These are phyloP conservation scores for Bungarus multicinctus DNA, from an alignment of 2,113 vertebrate species.

Conservation along the genomic window DNA sequence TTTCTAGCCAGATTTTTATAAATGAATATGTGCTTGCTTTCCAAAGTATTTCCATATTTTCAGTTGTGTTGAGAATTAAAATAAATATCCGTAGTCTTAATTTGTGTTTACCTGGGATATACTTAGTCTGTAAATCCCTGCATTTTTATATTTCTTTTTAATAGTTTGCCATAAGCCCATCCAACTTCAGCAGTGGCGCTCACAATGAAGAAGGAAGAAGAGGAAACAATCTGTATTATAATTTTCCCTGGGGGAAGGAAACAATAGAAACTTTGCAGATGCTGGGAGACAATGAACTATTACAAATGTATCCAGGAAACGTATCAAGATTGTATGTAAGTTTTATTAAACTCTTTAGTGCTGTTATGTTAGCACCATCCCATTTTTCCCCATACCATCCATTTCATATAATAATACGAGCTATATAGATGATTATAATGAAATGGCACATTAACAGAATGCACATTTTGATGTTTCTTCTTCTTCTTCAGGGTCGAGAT, in stretches of 20 bases:
- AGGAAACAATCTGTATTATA: constrained; percentile 79
- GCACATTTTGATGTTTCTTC: constrained; percentile 41
- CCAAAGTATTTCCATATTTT: background rate
- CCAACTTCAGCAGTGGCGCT: constrained; percentile 83
- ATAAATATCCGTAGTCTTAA: background rate
- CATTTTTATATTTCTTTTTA: constrained; percentile 27
- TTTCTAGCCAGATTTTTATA: background rate
- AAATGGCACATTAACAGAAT: background rate
- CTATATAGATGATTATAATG: background rate
- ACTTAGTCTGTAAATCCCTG: background rate
- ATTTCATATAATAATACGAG: background rate
- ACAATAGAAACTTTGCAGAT: constrained; percentile 83
- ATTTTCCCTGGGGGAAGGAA: constrained; percentile 90
- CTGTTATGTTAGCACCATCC: background rate
- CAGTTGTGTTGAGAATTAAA: background rate
- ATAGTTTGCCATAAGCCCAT: constrained; percentile 87
- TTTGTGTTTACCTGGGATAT: background rate
- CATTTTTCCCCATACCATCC: background rate
- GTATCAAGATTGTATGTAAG: constrained; percentile 76
- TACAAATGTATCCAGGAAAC: constrained; percentile 70
- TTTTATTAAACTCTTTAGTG: constrained; percentile 14
- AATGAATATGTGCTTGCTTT: background rate
- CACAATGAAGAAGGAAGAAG: constrained; percentile 69
- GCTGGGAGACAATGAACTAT: constrained; percentile 77
- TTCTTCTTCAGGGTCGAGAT: constrained; percentile 77